Evolutionary conservation across 2,113 vertebrate genomes (phyloP).

Genomic region (Oryzias celebensis): DNA sequence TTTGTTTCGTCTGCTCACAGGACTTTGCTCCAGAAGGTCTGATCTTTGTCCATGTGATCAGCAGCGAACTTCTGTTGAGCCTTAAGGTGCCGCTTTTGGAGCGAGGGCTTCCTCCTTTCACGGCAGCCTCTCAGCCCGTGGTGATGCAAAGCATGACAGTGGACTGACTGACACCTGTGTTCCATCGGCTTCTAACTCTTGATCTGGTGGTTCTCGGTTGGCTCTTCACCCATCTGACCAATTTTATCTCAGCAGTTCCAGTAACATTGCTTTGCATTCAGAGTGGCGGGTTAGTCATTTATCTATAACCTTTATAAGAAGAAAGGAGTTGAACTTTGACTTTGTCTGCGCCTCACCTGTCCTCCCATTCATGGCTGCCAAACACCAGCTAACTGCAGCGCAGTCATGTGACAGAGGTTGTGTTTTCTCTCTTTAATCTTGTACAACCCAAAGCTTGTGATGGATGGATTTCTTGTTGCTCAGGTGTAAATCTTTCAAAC

Average conservation of each 20-base stretch:
- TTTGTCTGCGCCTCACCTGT: slow-evolving; percentile 26
- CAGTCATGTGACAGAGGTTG: slow-evolving; percentile 29
- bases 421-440: slow-evolving; percentile 14
- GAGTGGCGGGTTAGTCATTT: not conserved
- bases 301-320: slow-evolving; percentile 15
- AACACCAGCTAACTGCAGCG: slow-evolving; percentile 48
- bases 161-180: too few relatives aligned
- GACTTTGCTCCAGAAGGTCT: too few relatives aligned
- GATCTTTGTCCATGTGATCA: too few relatives aligned
- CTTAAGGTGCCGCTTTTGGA: too few relatives aligned
- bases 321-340: slow-evolving; percentile 23
- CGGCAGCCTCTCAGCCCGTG: too few relatives aligned
- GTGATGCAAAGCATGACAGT: too few relatives aligned
- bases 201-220: too few relatives aligned
- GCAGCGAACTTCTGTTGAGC: too few relatives aligned
- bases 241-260: not conserved
- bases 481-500: slow-evolving; percentile 64
- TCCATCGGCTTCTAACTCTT: too few relatives aligned
- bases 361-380: slow-evolving; percentile 29
- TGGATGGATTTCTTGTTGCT: slow-evolving; percentile 38
- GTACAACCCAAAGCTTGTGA: slow-evolving; percentile 29
- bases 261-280: not conserved
- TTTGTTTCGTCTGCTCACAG: too few relatives aligned
- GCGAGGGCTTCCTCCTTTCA: too few relatives aligned
- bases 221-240: too few relatives aligned